Evolutionary conservation across 2,888 invertebrate species (phyloP), one percentile per base, ranked within the genome.

Genomic region (Acrocyrtus sp.): DNA sequence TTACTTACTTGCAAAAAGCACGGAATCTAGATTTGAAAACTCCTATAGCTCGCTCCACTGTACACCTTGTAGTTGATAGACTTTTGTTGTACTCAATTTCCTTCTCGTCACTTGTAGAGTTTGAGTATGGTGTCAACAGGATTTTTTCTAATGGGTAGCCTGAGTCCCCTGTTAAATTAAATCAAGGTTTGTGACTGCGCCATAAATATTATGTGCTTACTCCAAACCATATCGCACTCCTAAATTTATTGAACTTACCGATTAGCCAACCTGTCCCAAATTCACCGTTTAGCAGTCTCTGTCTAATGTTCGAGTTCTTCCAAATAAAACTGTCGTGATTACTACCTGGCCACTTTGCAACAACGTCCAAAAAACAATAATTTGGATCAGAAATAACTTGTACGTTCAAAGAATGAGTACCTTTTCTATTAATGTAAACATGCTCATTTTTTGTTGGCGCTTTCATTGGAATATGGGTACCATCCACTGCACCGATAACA

Each of bases 401-500:
- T 4, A 73, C 51, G 50, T 81, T 82, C 0, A 82, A 74, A 0
- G 82, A 77, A 58, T 81, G 80, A 47, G 34, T 77, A 1, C 56
- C 24, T 69, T 82, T 81, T 39, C 79, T 54, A 27, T 68, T 75
- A 0, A 80, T 75, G 67, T 66, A 82, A 1, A 54, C 41, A 0
- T 41, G 12, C 48, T 78, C 75, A 53, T 78, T 48, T 21, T 41
- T 43, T 6, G n/a, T 24, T 2, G 77, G 76, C 5, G 78, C 43
- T 39, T 66, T 78, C 2, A 81, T 81, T 4, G 74, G 57, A 19
- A 77, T 45, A 8, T 82, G 81, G 12, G 78, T 79, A 0, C 81
- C 80, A 48, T 81, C 81, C 4, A 81, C 60, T 17, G 68, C 58
- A 22, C 81, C 81, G 21, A 81, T 63, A 5, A 80, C 67, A n/a